A percentile compares a stretch with the other conserved stretches of the same genome.
Conservation (phyloP, 92 coral and sea anemone species). For the Montipora capitata region DNA sequence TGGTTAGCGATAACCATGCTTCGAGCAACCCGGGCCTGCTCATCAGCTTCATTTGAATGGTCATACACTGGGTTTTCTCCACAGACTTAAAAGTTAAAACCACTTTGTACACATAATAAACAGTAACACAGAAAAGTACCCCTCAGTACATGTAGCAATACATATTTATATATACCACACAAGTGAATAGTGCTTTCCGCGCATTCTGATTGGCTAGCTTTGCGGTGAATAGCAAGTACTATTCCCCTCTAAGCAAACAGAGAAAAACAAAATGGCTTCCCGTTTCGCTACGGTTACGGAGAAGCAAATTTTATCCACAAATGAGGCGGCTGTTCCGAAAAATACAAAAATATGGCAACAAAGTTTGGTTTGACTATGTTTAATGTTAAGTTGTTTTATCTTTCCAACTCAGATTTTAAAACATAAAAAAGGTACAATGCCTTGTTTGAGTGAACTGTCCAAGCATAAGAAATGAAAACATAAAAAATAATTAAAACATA, state of each 20-base stretch:
- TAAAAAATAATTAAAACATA: constrained; percentile 12
- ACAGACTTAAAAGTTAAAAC: constrained; percentile 16
- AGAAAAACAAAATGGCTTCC: background rate
- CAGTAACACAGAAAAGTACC: too few species aligned
- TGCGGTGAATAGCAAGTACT: background rate
- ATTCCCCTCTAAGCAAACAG: background rate
- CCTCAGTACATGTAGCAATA: too few species aligned
- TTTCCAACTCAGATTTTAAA: constrained; percentile 6
- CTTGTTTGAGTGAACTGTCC: constrained; percentile 52
- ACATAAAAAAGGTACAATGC: constrained; percentile 29
- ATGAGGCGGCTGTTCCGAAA: constrained; percentile 22
- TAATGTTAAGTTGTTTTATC: constrained; percentile 26
- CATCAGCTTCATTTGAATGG: too few species aligned
- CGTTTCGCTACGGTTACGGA: background rate
- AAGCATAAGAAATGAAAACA: too few species aligned
- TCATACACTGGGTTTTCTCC: background rate
- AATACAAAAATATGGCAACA: constrained; percentile 33
- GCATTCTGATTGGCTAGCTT: background rate
- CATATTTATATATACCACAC: background rate
- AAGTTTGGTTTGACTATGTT: constrained; percentile 32
- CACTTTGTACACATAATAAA: background rate
- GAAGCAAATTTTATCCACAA: background rate
- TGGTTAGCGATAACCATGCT: too few species aligned
- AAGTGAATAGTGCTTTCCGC: background rate
- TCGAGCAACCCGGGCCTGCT: too few species aligned